Evolutionary conservation across 2,113 vertebrate genomes (phyloP).

Genomic region (Coracopsis vasa): DNA sequence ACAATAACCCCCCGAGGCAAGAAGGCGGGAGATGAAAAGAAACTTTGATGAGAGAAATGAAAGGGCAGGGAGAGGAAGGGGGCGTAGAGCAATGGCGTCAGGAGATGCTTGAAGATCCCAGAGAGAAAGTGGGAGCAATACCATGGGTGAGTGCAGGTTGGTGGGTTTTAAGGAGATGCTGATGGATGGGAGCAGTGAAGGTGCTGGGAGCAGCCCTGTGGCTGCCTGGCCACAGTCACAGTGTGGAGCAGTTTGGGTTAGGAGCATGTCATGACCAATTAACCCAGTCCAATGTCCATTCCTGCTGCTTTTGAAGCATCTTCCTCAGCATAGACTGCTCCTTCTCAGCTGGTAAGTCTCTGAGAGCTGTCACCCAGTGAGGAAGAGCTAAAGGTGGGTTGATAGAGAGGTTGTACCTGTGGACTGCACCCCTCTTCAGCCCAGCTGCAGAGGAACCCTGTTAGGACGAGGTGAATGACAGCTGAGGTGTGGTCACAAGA

Average conservation of each 20-base stretch:
- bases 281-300: neutral
- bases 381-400: neutral
- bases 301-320: neutral
- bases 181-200: neutral
- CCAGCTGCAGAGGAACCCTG: neutral
- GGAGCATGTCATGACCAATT: neutral
- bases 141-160: neutral
- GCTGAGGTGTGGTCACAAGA: neutral
- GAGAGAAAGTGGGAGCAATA: neutral
- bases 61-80: neutral
- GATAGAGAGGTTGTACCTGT: neutral
- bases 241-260: neutral
- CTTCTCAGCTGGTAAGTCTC: neutral
- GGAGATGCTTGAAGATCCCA: neutral
- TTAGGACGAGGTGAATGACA: neutral
- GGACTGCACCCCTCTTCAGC: neutral
- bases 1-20: neutral
- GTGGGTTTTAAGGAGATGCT: neutral
- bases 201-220: neutral
- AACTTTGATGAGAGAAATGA: neutral
- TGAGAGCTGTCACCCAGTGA: neutral
- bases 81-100: neutral
- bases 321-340: neutral
- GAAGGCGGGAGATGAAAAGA: constrained; percentile 2
- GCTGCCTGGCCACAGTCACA: neutral